phyloP scores from a whole-genome alignment of 2,113 vertebrate species.

The Aplodontia rufa region DNA sequence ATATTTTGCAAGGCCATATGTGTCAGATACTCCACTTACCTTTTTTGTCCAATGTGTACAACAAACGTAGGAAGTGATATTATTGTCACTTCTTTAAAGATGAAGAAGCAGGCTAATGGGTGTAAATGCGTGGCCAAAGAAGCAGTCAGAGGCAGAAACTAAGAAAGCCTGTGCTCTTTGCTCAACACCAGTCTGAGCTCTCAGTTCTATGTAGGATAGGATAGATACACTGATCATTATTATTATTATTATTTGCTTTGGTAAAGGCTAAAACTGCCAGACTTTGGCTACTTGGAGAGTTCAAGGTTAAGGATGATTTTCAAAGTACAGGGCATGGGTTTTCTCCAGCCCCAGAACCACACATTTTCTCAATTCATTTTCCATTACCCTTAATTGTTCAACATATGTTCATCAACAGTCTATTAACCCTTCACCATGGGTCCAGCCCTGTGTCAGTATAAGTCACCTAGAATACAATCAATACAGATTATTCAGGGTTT shows the following conservation, averaged over 20 bases:
- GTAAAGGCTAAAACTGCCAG: neutral
- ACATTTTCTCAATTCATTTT: constrained; percentile 9
- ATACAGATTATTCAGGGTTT: neutral
- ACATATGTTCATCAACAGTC: neutral
- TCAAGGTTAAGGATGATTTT: constrained; percentile 46
- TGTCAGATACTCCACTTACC: neutral
- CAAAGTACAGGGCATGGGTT: neutral
- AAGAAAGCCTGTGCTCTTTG: neutral
- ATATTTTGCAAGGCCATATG: neutral
- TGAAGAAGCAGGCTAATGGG: neutral
- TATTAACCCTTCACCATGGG: neutral
- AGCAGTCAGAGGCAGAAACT: neutral
- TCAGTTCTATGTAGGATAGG: neutral
- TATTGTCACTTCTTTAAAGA: neutral
- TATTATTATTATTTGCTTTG: too few relatives aligned
- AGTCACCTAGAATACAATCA: neutral
- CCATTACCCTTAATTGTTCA: neutral
- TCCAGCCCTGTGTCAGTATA: neutral
- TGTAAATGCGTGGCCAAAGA: neutral
- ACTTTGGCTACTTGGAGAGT: neutral
- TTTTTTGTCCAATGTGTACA: neutral
- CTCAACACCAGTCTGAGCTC: neutral
- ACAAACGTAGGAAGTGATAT: neutral
- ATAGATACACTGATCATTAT: neutral
- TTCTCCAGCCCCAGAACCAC: neutral